Conservation (phyloP, 2,113 vertebrate genomes). For the Heteronetta atricapilla region DNA sequence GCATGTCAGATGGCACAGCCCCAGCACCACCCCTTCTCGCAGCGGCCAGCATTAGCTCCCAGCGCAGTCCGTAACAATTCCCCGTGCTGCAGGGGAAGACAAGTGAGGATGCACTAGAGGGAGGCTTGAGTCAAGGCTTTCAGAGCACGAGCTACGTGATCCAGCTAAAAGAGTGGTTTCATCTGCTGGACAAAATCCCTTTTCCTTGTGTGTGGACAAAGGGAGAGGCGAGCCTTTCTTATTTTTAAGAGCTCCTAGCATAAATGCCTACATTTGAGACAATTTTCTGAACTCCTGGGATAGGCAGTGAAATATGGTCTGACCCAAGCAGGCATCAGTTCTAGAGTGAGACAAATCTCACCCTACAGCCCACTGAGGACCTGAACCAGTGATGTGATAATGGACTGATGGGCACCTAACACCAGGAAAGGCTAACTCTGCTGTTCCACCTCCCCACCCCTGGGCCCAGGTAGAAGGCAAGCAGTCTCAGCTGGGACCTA, state of each 20-base stretch:
- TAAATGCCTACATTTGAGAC: accelerated
- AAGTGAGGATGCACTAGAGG: background rate
- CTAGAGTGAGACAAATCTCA: background rate
- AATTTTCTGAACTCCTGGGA: background rate
- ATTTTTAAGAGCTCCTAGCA: background rate
- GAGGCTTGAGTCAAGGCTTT: background rate
- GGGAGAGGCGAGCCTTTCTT: background rate
- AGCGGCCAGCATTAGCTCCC: background rate
- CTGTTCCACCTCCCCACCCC: background rate
- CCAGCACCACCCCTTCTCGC: background rate
- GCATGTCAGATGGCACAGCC: background rate
- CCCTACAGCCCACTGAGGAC: background rate
- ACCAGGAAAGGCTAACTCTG: background rate
- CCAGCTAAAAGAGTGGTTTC: background rate
- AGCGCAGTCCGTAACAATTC: background rate
- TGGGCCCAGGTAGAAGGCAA: background rate
- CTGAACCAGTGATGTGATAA: background rate
- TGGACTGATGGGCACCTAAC: background rate
- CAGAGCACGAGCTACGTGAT: background rate
- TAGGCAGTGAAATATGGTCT: background rate
- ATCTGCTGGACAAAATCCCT: background rate
- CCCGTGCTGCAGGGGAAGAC: background rate
- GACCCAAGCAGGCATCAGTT: background rate
- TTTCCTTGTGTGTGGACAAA: background rate
- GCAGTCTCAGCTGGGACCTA: accelerated